phyloP scores from a whole-genome alignment of 2,888 invertebrate species.

The Phyto melanocephala region DNA sequence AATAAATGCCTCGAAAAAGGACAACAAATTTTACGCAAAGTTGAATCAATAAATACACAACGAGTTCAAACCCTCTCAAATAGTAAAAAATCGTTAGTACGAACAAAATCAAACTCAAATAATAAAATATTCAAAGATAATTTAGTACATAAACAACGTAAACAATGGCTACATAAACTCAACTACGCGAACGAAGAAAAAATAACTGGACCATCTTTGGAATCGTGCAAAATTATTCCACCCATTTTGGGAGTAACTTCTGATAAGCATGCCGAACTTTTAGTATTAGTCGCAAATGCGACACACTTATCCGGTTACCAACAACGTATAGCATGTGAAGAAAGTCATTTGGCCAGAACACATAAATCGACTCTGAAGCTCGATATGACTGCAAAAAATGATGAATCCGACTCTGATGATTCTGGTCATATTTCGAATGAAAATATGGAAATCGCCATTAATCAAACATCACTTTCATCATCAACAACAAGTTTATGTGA shows the following conservation, averaged over 20 bases:
- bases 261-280: slow-evolving; percentile 75
- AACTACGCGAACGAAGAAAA: slow-evolving; percentile 76
- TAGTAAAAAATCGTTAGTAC: slow-evolving; percentile 51
- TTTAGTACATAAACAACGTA: slow-evolving; percentile 7
- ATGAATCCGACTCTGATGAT: slow-evolving; percentile 84
- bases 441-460: slow-evolving; percentile 78
- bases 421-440: slow-evolving; percentile 90
- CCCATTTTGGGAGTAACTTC: slow-evolving; percentile 76
- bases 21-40: slow-evolving; percentile 76
- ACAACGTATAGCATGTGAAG: slow-evolving; percentile 10
- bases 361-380: neutral
- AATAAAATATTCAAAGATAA: slow-evolving; percentile 43
- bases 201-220: slow-evolving; percentile 72
- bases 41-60: slow-evolving; percentile 72
- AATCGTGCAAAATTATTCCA: slow-evolving; percentile 77
- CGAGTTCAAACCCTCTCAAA: slow-evolving; percentile 44
- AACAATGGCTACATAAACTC: slow-evolving; percentile 64
- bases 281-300: slow-evolving; percentile 71
- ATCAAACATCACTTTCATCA: slow-evolving; percentile 62
- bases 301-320: neutral
- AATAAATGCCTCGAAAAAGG: slow-evolving; percentile 78
- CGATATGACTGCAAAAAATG: slow-evolving; percentile 4
- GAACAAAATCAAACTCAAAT: slow-evolving; percentile 27
- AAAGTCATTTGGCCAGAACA: neutral
- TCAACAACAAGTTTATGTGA: slow-evolving; percentile 28